Evolutionary conservation across 2,888 invertebrate genomes (phyloP).

Genomic region (Heterodera filipjevi): DNA sequence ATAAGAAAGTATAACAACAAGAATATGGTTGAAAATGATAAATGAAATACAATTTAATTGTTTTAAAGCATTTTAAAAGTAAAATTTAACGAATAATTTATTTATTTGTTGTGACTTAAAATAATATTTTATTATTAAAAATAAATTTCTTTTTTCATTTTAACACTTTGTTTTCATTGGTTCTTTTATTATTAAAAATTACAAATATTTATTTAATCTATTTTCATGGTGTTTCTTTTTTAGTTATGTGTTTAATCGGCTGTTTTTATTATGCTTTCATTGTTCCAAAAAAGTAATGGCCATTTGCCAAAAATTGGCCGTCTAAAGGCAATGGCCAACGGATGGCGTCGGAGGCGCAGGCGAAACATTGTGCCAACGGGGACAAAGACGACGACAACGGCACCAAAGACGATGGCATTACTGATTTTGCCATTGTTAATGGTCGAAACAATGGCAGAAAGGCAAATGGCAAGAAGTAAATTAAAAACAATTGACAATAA

Average conservation of each 20-base stretch:
- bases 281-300: background rate
- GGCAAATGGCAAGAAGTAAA: background rate
- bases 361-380: background rate
- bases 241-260: background rate
- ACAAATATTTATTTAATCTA: too few species aligned
- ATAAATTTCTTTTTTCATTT: too few species aligned
- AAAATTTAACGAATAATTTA: too few species aligned
- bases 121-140: too few species aligned
- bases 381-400: background rate
- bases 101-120: too few species aligned
- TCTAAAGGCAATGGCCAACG: slow-evolving; percentile 5
- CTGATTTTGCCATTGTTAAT: background rate
- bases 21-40: too few species aligned
- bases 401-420: background rate
- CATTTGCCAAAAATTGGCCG: background rate
- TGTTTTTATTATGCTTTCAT: background rate
- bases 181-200: too few species aligned
- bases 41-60: too few species aligned
- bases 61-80: too few species aligned
- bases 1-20: too few species aligned
- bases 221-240: background rate
- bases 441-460: background rate
- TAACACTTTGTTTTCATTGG: too few species aligned
- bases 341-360: slow-evolving; percentile 4
- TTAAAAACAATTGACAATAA: background rate